Evolutionary conservation across 2,888 invertebrate species (phyloP), one percentile per base, ranked within the genome.

Genomic region (Parnassius mnemosyne): DNA sequence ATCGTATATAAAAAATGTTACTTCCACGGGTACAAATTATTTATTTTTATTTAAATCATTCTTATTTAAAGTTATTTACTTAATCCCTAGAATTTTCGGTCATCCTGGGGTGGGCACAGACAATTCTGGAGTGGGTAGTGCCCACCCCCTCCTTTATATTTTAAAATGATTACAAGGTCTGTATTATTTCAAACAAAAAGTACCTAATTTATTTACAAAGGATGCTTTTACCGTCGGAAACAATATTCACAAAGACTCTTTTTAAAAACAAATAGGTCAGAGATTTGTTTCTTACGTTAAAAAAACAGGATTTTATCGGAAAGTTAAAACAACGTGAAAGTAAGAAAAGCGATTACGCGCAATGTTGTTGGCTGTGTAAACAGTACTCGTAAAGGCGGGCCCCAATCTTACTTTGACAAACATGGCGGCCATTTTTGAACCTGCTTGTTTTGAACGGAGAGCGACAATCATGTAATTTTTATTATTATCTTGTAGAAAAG

Each of bases 281-380:
- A 56, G 47, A 13, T 46, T 47, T 49, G 34, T 55, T 12, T 43
- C 7, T 54, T n/a, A 3, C 3, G 43, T 44, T 43, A 54, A 16
- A 49, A 25, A 57, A 57, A 50, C 13, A 13, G 10, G 12, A 49
- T 42, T 79, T 75, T 77, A 75, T 69, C 67, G 68, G 63, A 71
- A 70, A 70, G 77, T 71, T 76, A 78, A 78, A 71, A 75, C 67
- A 68, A 65, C 71, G 69, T 73, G 77, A 74, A 79, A 80, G 79
- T 74, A 79, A 83, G 81, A 78, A 83, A 80, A 80, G 73, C 79
- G 83, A 85, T 85, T 85, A 86, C 81, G 81, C 80, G 77, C 79
- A 80, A 79, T 77, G 81, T 77, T 84, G 84, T 87, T 86, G 79
- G 75, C 81, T 71, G 60, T 76, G 82, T 75, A 81, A 84, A 86